phyloP scores from a whole-genome alignment of 2,888 invertebrate genomes.

The Petrolisthes cinctipes region DNA sequence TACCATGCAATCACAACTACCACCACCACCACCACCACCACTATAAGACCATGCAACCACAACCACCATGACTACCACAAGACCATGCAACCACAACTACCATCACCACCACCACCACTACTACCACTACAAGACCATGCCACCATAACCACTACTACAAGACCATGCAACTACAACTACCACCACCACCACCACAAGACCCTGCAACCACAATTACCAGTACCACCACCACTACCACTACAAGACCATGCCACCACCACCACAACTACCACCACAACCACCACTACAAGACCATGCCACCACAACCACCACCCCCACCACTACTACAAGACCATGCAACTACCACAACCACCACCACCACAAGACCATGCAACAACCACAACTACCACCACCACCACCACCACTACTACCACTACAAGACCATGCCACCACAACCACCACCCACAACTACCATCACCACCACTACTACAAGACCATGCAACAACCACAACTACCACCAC shows the following conservation, averaged over 20 bases:
- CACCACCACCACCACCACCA: no score
- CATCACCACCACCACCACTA: background rate
- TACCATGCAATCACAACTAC: no score
- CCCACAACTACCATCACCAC: constrained; percentile 5
- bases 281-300: background rate
- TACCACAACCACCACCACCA: background rate
- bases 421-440: background rate
- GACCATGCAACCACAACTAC: background rate
- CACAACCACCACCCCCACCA: no score
- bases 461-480: constrained; percentile 2
- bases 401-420: no score
- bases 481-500: no score
- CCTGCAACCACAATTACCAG: background rate
- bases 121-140: background rate
- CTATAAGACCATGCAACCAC: background rate
- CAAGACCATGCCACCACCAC: background rate
- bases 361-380: background rate
- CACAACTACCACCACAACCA: background rate
- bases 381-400: background rate
- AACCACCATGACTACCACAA: background rate
- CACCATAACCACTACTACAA: background rate
- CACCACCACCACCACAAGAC: background rate
- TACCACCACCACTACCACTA: background rate
- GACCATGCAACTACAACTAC: background rate
- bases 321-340: background rate